Percentiles rank a stretch among this genome's conserved stretches.
These are phyloP conservation scores for Muscicapa striata DNA, from an alignment of 2,797 vertebrate genomes.

Conservation along the genomic window DNA sequence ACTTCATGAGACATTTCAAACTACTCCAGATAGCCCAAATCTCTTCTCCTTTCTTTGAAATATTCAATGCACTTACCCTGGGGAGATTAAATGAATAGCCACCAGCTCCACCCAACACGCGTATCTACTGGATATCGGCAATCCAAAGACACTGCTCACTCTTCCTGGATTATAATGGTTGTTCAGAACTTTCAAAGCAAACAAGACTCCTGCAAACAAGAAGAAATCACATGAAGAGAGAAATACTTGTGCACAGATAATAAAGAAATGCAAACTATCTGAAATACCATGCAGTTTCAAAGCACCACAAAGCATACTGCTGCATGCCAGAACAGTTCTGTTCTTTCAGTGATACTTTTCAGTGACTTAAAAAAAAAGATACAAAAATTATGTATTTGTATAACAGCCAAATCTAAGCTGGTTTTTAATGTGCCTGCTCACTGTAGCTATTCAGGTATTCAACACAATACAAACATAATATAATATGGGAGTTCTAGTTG, in stretches of 20 bases:
- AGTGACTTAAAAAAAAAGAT: neutral
- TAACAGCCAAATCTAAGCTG: neutral
- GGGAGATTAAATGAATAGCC: conserved; percentile 88
- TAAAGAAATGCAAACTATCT: neutral
- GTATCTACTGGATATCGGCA: conserved; percentile 83
- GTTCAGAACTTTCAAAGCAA: conserved; percentile 93
- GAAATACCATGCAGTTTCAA: neutral
- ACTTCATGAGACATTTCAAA: neutral
- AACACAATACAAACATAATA: neutral
- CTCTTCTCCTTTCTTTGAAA: neutral
- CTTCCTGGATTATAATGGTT: conserved; percentile 90
- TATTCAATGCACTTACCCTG: conserved; percentile 82
- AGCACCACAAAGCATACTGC: neutral
- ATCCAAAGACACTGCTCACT: conserved; percentile 81
- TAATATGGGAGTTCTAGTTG: neutral
- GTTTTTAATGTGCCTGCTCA: neutral
- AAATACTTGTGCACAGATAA: neutral
- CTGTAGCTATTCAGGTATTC: neutral
- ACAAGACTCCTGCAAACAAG: conserved; percentile 88
- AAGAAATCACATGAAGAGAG: neutral
- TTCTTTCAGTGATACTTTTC: neutral
- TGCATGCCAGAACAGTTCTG: neutral
- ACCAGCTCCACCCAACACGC: conserved; percentile 93
- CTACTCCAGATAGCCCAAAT: neutral
- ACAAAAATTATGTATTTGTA: fast-evolving